A percentile compares a stretch with the other conserved stretches of the same genome.
These are phyloP conservation scores for Azemiops feae DNA, from an alignment of 2,113 vertebrate species.

Conservation along the genomic window DNA sequence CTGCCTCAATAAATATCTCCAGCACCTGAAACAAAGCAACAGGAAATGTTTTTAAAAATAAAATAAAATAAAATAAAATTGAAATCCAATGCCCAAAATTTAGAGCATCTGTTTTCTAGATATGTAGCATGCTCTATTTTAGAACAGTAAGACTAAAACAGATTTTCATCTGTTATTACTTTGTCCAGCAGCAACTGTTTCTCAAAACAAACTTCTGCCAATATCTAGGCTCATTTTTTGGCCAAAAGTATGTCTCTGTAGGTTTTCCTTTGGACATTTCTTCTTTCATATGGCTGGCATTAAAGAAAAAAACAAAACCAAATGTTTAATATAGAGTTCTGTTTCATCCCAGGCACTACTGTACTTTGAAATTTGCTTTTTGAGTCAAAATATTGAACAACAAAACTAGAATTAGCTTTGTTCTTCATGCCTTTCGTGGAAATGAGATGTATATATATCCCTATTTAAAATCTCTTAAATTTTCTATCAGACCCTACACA, in stretches of 20 bases:
- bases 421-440: not conserved
- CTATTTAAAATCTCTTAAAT: not conserved
- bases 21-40: slow-evolving; percentile 3
- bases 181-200: slow-evolving; percentile 16
- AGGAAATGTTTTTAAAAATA: not conserved
- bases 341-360: not conserved
- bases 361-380: not conserved
- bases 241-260: slow-evolving; percentile 38
- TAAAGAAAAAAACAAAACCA: not conserved
- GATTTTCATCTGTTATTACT: slow-evolving; percentile 12
- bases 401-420: not conserved
- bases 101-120: slow-evolving; percentile 14
- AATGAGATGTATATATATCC: not conserved
- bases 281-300: slow-evolving; percentile 24
- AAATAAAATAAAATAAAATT: too few species aligned
- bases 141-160: slow-evolving; percentile 12
- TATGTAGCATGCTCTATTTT: not conserved
- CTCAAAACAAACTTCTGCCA: slow-evolving; percentile 41
- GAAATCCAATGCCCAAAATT: not conserved
- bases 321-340: not conserved
- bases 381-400: slow-evolving; percentile 9
- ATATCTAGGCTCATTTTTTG: slow-evolving; percentile 38
- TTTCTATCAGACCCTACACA: not conserved
- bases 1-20: not conserved
- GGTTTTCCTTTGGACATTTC: not conserved